Percentiles rank a stretch among this genome's conserved stretches.
Evolutionary conservation across 2,888 invertebrate species (phyloP).

Genomic region (Leucophora obtusa): DNA sequence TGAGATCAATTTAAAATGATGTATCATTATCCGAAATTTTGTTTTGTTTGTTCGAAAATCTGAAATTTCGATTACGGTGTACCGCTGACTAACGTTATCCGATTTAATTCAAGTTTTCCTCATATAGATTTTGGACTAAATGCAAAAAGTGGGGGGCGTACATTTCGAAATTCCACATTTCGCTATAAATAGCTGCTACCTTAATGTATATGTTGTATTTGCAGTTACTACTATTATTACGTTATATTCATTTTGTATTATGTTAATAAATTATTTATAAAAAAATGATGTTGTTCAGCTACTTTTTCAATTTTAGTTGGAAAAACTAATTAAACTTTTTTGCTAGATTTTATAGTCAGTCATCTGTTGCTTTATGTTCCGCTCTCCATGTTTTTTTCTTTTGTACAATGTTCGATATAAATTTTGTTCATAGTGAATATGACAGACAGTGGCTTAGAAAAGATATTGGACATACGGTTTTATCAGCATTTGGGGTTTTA

Average conservation of each 20-base stretch:
- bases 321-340: slow-evolving; percentile 63
- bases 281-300: slow-evolving; percentile 44
- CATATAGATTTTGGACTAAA: too few species aligned
- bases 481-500: too few species aligned
- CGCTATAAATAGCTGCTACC: too few species aligned
- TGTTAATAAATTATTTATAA: slow-evolving; percentile 44
- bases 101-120: too few species aligned
- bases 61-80: too few species aligned
- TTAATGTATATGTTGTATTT: neutral
- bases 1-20: too few species aligned
- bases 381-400: slow-evolving; percentile 10
- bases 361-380: slow-evolving; percentile 54
- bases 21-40: too few species aligned
- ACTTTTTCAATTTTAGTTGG: slow-evolving; percentile 62
- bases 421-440: slow-evolving; percentile 49
- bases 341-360: slow-evolving; percentile 40
- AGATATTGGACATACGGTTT: too few species aligned
- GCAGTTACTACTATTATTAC: slow-evolving; percentile 18
- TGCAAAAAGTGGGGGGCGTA: too few species aligned
- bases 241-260: slow-evolving; percentile 24
- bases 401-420: slow-evolving; percentile 53
- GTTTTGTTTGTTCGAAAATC: too few species aligned
- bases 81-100: too few species aligned
- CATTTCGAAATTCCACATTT: too few species aligned
- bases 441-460: slow-evolving; percentile 1